Percentiles rank a stretch among this genome's conserved stretches.
phyloP scores from a whole-genome alignment of 2,888 invertebrate species.

The Dichetophora obliterata region DNA sequence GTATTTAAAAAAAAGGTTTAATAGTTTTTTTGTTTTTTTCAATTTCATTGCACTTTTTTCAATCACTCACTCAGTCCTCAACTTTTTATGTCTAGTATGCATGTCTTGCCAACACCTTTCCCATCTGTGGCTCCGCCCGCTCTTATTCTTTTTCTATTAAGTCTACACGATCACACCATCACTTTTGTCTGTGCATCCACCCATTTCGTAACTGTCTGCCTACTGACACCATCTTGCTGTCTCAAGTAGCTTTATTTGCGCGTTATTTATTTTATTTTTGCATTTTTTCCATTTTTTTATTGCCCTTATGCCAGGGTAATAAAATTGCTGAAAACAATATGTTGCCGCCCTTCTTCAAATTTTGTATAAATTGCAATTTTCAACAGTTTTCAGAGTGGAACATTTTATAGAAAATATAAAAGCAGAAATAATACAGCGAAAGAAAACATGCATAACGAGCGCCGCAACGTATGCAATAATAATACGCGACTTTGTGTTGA shows the following conservation, averaged over 20 bases:
- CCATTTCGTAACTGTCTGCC: neutral
- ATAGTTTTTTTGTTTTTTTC: neutral
- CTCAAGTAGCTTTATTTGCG: neutral
- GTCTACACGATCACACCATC: neutral
- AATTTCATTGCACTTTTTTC: neutral
- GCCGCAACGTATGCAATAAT: constrained; percentile 19
- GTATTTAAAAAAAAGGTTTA: too few species aligned
- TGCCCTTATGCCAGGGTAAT: neutral
- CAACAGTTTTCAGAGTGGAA: constrained; percentile 21
- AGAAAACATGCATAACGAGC: constrained; percentile 8
- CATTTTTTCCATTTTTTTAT: neutral
- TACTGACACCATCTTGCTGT: neutral
- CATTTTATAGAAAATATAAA: constrained; percentile 1
- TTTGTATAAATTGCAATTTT: constrained; percentile 18
- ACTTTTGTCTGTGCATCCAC: neutral
- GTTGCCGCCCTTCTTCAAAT: neutral
- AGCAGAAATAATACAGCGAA: neutral
- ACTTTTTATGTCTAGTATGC: neutral
- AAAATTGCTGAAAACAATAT: constrained; percentile 1
- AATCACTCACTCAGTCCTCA: neutral
- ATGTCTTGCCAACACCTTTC: neutral
- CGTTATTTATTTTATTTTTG: neutral
- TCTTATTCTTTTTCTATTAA: too few species aligned
- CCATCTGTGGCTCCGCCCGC: neutral
- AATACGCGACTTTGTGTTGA: neutral